Evolutionary conservation across 2,797 vertebrate genomes (phyloP).

Genomic region (Peromyscus aztecus): DNA sequence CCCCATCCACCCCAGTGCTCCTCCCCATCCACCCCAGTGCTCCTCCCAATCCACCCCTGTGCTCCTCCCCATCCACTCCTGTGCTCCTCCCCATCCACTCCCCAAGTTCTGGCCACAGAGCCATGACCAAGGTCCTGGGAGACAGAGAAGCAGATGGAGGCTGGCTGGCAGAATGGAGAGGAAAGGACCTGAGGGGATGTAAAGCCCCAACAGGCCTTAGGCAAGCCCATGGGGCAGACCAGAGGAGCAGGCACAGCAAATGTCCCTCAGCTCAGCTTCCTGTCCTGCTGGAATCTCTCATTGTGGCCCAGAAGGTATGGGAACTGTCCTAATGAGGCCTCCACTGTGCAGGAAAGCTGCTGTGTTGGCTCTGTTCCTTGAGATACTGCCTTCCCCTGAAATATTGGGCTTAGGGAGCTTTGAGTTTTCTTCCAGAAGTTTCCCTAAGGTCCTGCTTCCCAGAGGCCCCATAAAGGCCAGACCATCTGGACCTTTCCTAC

Average conservation of each 20-base stretch:
- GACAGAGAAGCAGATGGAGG: background rate
- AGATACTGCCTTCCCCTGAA: background rate
- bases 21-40: background rate
- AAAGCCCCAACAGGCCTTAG: background rate
- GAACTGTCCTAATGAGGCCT: background rate
- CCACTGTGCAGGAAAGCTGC: background rate
- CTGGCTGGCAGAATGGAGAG: background rate
- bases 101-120: background rate
- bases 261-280: background rate
- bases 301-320: background rate
- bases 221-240: background rate
- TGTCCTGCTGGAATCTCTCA: fast-evolving
- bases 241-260: background rate
- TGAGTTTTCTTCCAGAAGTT: background rate
- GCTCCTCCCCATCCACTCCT: background rate
- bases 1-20: too few species aligned
- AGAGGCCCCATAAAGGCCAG: background rate
- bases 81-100: background rate
- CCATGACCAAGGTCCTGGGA: background rate
- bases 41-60: background rate
- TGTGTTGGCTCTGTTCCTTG: too few species aligned
- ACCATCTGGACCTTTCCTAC: background rate
- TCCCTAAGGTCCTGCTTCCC: background rate
- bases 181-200: background rate
- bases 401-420: too few species aligned